Conservation (phyloP, 2,113 vertebrate species). For the chimpanzee (Pan troglodytes) region DNA sequence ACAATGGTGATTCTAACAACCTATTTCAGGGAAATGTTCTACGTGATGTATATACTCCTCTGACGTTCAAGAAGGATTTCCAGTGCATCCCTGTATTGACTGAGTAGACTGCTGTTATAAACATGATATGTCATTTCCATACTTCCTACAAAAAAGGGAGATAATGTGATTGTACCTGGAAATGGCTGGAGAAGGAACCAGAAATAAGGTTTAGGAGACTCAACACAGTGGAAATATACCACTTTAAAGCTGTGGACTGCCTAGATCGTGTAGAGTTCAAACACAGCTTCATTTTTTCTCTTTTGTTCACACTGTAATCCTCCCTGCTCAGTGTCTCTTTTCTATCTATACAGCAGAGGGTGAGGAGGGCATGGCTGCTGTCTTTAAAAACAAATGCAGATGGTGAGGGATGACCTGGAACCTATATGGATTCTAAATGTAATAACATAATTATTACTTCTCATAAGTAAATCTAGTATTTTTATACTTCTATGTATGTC, state of each 20-base stretch:
- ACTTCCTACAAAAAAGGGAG: neutral
- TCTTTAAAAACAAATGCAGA: neutral
- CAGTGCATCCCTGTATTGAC: neutral
- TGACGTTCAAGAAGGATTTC: neutral
- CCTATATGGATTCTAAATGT: neutral
- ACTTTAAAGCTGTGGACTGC: neutral
- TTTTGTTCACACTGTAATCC: neutral
- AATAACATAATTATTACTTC: neutral
- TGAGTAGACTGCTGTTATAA: neutral
- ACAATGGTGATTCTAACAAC: neutral
- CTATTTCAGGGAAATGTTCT: neutral
- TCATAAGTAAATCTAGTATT: neutral
- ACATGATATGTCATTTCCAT: neutral
- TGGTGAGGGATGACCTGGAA: neutral
- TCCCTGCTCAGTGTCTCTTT: neutral
- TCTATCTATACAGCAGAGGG: neutral
- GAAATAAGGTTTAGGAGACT: neutral
- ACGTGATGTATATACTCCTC: too few relatives aligned
- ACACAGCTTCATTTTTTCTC: neutral
- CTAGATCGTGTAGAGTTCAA: neutral
- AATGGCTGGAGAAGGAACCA: neutral
- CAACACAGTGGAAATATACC: neutral
- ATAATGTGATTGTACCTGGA: neutral
- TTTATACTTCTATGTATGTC: neutral
- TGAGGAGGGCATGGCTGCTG: neutral